Evolutionary conservation across 30 jellyfish, hydroid and myxozoan species (phyloP).

Genomic region (Chrysaora quinquecirrha): DNA sequence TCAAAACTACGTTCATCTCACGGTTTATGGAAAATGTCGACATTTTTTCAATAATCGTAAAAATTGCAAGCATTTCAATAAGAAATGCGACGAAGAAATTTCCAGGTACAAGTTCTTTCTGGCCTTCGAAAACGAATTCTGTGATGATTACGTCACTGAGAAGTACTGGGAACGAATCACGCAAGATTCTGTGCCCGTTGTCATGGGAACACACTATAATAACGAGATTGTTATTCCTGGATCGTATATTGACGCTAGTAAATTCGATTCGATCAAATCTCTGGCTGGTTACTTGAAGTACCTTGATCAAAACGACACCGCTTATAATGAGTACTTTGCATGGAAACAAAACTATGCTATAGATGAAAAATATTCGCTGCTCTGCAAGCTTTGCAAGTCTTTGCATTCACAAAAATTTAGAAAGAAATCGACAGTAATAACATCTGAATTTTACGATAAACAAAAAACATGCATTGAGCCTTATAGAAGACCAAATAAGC

Average conservation of each 20-base stretch:
- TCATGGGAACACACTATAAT: slow-evolving; percentile 80
- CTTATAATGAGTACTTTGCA: slow-evolving; percentile 72
- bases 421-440: neutral
- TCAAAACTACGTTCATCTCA: slow-evolving; percentile 68
- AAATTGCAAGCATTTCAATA: slow-evolving; percentile 46
- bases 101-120: slow-evolving; percentile 69
- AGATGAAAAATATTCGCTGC: neutral
- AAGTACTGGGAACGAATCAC: slow-evolving; percentile 74
- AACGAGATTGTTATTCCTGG: slow-evolving; percentile 84
- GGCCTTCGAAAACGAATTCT: slow-evolving; percentile 83
- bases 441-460: neutral
- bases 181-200: slow-evolving; percentile 74
- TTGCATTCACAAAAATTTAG: slow-evolving; percentile 2
- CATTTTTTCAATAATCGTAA: slow-evolving; percentile 52
- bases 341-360: slow-evolving; percentile 72
- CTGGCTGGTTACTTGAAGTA: slow-evolving; percentile 67
- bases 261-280: slow-evolving; percentile 68
- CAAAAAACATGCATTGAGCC: neutral
- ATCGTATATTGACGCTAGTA: slow-evolving; percentile 75
- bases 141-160: slow-evolving; percentile 90
- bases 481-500: neutral
- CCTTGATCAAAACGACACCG: slow-evolving; percentile 63
- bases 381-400: slow-evolving; percentile 10
- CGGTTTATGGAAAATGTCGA: slow-evolving; percentile 89
- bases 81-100: slow-evolving; percentile 57